Conservation (phyloP, 2,113 vertebrate species). For the Silurus asotus region DNA sequence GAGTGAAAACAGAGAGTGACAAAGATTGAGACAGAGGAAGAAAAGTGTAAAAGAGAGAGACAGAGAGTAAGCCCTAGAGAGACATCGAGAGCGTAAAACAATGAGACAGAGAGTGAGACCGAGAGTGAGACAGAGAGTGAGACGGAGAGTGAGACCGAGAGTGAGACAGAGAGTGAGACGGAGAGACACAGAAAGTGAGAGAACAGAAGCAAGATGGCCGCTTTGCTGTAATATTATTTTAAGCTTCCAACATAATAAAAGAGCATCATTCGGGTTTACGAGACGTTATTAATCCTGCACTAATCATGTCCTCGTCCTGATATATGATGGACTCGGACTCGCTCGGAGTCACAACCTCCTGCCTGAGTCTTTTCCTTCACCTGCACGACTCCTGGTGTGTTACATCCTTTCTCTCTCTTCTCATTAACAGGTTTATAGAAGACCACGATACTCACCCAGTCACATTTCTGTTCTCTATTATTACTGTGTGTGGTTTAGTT, state of each 20-base stretch:
- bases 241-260: slow-evolving; percentile 20
- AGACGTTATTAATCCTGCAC: background rate
- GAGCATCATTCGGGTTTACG: background rate
- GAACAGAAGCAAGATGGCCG: slow-evolving; percentile 4
- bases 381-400: background rate
- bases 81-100: too few species aligned
- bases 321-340: background rate
- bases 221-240: background rate
- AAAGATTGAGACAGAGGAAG: too few species aligned
- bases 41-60: too few species aligned
- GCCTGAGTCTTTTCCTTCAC: background rate
- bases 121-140: background rate
- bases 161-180: background rate
- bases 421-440: too few species aligned
- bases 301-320: background rate
- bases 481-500: background rate
- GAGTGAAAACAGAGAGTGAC: too few species aligned
- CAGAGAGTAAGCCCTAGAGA: too few species aligned
- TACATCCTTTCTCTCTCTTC: background rate
- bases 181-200: background rate
- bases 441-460: too few species aligned
- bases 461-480: background rate
- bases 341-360: background rate
- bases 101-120: background rate
- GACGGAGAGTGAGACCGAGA: background rate